These are phyloP conservation scores for Babyrousa celebensis DNA, from an alignment of 2,797 vertebrate genomes.

Conservation along the genomic window DNA sequence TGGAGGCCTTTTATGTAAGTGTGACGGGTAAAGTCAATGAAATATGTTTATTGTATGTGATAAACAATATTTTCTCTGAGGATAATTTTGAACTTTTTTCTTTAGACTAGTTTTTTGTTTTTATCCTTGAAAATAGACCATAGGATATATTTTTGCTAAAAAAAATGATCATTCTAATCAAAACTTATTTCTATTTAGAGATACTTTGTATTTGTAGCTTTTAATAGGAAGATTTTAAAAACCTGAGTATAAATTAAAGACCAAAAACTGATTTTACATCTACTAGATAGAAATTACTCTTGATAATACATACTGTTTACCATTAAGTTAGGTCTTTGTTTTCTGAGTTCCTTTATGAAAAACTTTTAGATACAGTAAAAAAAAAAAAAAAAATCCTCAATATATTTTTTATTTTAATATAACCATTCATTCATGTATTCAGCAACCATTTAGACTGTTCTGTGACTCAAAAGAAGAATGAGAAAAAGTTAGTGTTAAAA, in stretches of 20 bases:
- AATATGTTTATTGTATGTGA: neutral
- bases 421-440: neutral
- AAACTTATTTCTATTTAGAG: slow-evolving; percentile 52
- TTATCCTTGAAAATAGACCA: slow-evolving; percentile 38
- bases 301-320: neutral
- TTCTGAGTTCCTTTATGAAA: slow-evolving; percentile 50
- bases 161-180: neutral
- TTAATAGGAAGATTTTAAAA: slow-evolving; percentile 45
- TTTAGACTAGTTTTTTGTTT: neutral
- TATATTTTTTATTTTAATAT: slow-evolving; percentile 47
- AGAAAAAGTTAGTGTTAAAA: neutral
- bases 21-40: neutral
- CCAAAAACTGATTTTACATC: slow-evolving; percentile 4
- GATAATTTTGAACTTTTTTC: slow-evolving; percentile 34
- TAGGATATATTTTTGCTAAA: slow-evolving; percentile 53
- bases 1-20: slow-evolving; percentile 98
- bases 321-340: slow-evolving; percentile 35
- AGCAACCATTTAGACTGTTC: slow-evolving; percentile 40
- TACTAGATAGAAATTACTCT: slow-evolving; percentile 50
- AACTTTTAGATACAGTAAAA: slow-evolving; percentile 19
- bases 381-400: neutral
- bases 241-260: slow-evolving; percentile 34
- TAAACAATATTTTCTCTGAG: neutral
- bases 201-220: slow-evolving; percentile 33
- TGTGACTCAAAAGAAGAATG: slow-evolving; percentile 39